Conservation (phyloP, 2,113 vertebrate genomes). For the Lynx canadensis region DNA sequence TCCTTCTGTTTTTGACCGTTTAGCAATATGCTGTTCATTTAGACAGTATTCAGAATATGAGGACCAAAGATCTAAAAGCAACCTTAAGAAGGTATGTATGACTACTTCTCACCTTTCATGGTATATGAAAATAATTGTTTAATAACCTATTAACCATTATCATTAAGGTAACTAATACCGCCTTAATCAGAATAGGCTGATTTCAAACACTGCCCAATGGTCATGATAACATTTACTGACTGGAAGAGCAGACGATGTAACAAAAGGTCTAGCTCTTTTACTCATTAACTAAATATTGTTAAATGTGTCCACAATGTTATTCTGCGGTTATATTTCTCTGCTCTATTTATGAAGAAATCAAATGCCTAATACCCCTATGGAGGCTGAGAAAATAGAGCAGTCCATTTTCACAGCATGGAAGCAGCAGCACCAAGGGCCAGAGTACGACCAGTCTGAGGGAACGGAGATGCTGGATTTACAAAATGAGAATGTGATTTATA, state of each 20-base stretch:
- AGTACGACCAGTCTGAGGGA: neutral
- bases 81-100: neutral
- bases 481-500: neutral
- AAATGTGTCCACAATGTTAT: constrained; percentile 37
- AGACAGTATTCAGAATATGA: neutral
- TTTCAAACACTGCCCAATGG: neutral
- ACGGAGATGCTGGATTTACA: rapidly evolving
- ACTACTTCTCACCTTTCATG: neutral
- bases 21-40: neutral
- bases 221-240: constrained; percentile 62
- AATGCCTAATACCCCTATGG: neutral
- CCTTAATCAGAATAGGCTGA: neutral
- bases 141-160: neutral
- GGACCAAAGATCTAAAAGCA: neutral
- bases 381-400: neutral
- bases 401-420: constrained; percentile 52
- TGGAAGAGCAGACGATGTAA: constrained; percentile 54
- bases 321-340: constrained; percentile 24
- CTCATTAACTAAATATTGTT: constrained; percentile 67
- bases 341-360: constrained; percentile 72
- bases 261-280: constrained; percentile 57
- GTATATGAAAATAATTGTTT: neutral
- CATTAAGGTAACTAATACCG: constrained; percentile 12
- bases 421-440: neutral
- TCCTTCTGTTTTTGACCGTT: neutral